A percentile compares a stretch with the other conserved stretches of the same genome.
Conservation (phyloP, 2,113 vertebrate genomes). For the Anoplopoma fimbria region DNA sequence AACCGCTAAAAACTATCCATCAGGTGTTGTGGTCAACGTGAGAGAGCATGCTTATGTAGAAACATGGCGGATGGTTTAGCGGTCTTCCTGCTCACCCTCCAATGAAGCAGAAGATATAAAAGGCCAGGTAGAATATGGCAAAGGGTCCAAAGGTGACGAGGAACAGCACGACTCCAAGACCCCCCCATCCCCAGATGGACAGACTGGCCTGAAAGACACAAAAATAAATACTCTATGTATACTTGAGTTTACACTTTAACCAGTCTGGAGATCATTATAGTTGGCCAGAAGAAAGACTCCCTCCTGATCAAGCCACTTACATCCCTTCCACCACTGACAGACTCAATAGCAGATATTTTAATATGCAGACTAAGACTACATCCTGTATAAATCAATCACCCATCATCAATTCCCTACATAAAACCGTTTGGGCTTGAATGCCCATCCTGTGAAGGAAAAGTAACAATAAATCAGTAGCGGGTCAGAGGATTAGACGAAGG, state of each 20-base stretch:
- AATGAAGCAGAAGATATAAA: slow-evolving; percentile 98
- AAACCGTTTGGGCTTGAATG: background rate
- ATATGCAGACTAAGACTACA: background rate
- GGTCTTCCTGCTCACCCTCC: slow-evolving; percentile 91
- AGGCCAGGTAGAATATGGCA: slow-evolving; percentile 97
- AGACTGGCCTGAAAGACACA: slow-evolving; percentile 91
- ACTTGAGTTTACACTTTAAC: background rate
- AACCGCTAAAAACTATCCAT: background rate
- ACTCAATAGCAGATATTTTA: background rate
- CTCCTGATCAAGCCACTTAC: background rate
- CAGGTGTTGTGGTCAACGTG: background rate
- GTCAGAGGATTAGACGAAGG: background rate
- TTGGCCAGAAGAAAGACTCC: background rate
- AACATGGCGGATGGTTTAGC: background rate
- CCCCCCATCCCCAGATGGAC: slow-evolving; percentile 99
- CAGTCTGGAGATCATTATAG: background rate
- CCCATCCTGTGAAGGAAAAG: slow-evolving; percentile 1
- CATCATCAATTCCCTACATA: background rate
- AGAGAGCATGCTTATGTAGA: background rate
- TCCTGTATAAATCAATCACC: background rate
- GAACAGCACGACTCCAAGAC: slow-evolving; percentile 95
- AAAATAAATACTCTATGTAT: background rate
- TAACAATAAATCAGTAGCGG: slow-evolving; percentile 3
- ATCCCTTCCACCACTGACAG: background rate
- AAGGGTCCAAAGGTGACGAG: slow-evolving; percentile 98